Conservation (phyloP, 2,888 invertebrate genomes). For the Papilio demoleus region DNA sequence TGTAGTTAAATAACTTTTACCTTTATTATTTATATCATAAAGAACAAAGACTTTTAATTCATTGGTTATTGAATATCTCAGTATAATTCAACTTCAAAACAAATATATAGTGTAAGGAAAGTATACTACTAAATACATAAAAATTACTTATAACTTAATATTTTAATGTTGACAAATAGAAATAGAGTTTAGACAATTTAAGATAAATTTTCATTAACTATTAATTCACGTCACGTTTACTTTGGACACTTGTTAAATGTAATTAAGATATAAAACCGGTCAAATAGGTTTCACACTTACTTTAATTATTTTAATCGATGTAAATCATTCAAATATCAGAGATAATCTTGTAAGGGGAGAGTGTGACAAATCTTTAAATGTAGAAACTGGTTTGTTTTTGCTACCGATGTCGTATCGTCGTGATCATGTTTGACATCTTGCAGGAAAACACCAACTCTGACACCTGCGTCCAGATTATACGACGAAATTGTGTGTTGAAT, state of each 20-base stretch:
- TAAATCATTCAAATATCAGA: conserved; percentile 18
- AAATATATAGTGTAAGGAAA: no score
- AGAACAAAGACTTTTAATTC: no score
- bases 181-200: not conserved
- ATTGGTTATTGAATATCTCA: no score
- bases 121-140: not conserved
- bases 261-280: conserved; percentile 25
- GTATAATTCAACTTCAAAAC: no score
- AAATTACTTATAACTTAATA: not conserved
- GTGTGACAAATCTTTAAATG: conserved; percentile 31
- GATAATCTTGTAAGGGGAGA: conserved; percentile 30
- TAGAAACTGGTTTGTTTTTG: conserved; percentile 18
- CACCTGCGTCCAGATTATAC: conserved; percentile 61
- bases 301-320: conserved; percentile 11
- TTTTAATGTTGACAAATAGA: not conserved
- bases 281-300: conserved; percentile 18
- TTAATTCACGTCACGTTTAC: conserved; percentile 27
- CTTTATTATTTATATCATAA: no score
- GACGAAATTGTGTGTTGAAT: conserved; percentile 65
- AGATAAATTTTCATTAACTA: conserved; percentile 15
- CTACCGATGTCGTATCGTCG: conserved; percentile 27
- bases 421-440: conserved; percentile 40
- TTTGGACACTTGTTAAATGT: conserved; percentile 16
- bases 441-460: conserved; percentile 48
- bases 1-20: not conserved